Percentiles rank a stretch among this genome's conserved stretches.
Conservation (phyloP, 1,140 invertebrate genomes). For the Ips nitidus region DNA sequence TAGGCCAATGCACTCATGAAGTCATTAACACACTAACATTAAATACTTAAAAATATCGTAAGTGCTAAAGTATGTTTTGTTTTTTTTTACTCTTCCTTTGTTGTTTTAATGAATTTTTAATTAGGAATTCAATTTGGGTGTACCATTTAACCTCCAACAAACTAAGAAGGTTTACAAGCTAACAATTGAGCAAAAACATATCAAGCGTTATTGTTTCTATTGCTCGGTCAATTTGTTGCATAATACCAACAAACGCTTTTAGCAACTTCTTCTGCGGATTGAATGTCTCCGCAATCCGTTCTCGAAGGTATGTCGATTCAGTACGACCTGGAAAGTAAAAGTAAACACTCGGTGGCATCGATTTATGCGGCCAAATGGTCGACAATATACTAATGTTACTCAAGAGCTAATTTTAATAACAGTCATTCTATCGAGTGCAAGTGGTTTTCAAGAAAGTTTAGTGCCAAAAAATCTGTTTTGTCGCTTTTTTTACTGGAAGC, state of each 20-base stretch:
- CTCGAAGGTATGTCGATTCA: constrained; percentile 13
- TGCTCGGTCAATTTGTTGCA: background rate
- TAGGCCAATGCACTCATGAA: constrained; percentile 31
- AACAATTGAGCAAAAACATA: too few relatives aligned
- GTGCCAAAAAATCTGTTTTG: background rate
- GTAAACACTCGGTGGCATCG: constrained; percentile 18
- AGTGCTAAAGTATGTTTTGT: background rate
- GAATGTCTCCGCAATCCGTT: constrained; percentile 5
- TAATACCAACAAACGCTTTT: constrained; percentile 11
- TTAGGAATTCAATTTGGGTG: too few relatives aligned
- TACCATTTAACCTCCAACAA: too few relatives aligned
- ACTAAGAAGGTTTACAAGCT: too few relatives aligned
- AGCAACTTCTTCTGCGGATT: constrained; percentile 22
- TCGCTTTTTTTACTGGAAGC: too few relatives aligned
- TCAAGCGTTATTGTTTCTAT: too few relatives aligned
- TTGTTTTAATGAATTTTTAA: too few relatives aligned
- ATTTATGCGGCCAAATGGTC: background rate
- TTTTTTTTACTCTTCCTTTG: too few relatives aligned
- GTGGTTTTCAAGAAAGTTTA: background rate
- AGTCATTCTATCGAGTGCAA: background rate
- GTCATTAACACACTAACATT: constrained; percentile 30
- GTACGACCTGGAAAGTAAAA: constrained; percentile 31
- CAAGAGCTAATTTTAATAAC: background rate
- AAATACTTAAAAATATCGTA: constrained; percentile 5
- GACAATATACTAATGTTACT: background rate